A percentile compares a stretch with the other conserved stretches of the same genome.
phyloP scores from a whole-genome alignment of 2,797 vertebrate genomes.

The Margarornis squamiger region DNA sequence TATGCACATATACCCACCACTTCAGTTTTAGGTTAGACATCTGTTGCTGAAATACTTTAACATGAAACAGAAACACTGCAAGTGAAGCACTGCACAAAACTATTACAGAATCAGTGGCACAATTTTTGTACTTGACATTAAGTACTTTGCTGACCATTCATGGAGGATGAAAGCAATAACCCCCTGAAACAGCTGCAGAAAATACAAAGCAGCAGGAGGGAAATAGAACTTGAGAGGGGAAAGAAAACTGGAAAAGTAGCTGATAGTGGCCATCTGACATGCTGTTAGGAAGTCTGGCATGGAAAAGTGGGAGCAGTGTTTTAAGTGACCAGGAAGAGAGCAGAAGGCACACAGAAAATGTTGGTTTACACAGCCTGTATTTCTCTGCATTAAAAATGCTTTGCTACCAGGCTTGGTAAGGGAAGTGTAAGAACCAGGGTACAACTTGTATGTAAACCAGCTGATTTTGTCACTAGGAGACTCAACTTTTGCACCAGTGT shows the following conservation, averaged over 20 bases:
- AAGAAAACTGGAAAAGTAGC: background rate
- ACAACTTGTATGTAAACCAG: background rate
- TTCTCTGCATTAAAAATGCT: background rate
- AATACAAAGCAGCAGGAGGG: background rate
- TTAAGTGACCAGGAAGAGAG: background rate
- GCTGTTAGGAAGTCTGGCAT: background rate
- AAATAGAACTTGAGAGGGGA: background rate
- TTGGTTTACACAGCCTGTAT: background rate
- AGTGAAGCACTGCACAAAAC: background rate
- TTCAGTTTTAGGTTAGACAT: background rate
- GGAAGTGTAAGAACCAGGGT: background rate
- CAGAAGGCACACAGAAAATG: background rate
- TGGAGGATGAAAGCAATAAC: background rate
- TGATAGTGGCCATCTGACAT: background rate
- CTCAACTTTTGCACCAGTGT: background rate
- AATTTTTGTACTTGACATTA: background rate
- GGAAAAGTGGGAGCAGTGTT: background rate
- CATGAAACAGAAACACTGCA: background rate
- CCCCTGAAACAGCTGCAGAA: background rate
- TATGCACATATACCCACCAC: background rate
- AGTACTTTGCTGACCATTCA: background rate
- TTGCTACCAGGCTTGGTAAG: background rate
- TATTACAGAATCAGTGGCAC: too few species aligned
- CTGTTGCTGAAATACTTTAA: background rate
- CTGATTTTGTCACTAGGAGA: background rate